These are phyloP conservation scores for Sorex araneus DNA, from an alignment of 2,113 vertebrate species.

Conservation along the genomic window DNA sequence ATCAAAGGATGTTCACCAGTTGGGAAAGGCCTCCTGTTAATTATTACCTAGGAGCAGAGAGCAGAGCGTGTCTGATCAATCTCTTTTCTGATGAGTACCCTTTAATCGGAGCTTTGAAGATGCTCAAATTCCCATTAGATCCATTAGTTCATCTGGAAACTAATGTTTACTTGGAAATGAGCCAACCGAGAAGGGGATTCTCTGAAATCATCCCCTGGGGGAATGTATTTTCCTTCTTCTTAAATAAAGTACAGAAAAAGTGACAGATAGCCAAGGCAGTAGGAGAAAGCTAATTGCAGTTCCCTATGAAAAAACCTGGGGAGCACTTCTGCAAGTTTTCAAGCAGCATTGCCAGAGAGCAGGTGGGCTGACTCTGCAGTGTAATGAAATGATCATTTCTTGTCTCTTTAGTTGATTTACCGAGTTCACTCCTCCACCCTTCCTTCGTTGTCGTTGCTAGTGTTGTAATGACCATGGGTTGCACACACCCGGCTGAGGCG, in stretches of 20 bases:
- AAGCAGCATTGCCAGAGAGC: conserved; percentile 4
- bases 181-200: conserved; percentile 44
- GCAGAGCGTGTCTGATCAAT: not conserved
- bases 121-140: conserved; percentile 60
- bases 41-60: conserved; percentile 20
- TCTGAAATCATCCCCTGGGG: conserved; percentile 33
- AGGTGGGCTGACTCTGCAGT: not conserved
- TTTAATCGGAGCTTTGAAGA: conserved; percentile 54
- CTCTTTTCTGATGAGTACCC: not conserved
- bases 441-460: no score
- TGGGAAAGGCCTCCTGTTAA: not conserved
- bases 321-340: not conserved
- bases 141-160: conserved; percentile 70
- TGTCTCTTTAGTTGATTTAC: no score
- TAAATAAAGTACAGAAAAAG: conserved; percentile 25
- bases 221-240: conserved; percentile 1
- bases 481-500: no score
- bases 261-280: not conserved
- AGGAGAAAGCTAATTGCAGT: conserved; percentile 8
- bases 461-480: no score
- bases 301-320: not conserved
- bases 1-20: not conserved
- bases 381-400: not conserved
- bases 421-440: no score
- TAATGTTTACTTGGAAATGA: conserved; percentile 58